A percentile compares a stretch with the other conserved stretches of the same genome.
These are phyloP conservation scores for Carpatolechia fugitivella DNA, from an alignment of 2,888 invertebrate genomes.

Conservation along the genomic window DNA sequence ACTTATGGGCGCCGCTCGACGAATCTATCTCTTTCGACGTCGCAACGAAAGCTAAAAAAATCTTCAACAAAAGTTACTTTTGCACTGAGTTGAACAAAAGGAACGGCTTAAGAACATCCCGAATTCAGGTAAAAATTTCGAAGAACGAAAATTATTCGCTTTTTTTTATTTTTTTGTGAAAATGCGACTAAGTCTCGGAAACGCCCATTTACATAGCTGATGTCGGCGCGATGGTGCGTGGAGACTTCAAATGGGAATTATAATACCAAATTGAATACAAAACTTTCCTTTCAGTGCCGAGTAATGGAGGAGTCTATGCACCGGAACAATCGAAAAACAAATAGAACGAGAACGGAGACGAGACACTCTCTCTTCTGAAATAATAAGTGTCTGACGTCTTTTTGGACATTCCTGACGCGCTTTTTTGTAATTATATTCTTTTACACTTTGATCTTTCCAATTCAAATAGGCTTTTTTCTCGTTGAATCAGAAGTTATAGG, in stretches of 20 bases:
- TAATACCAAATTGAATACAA: constrained; percentile 81
- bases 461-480: constrained; percentile 76
- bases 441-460: constrained; percentile 78
- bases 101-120: constrained; percentile 28
- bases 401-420: constrained; percentile 64
- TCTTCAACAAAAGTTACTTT: constrained; percentile 8
- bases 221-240: constrained; percentile 78
- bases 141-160: constrained; percentile 50
- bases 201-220: constrained; percentile 78
- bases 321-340: constrained; percentile 79
- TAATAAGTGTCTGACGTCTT: constrained; percentile 77
- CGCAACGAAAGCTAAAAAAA: constrained; percentile 9
- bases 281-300: constrained; percentile 80
- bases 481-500: constrained; percentile 75
- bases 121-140: constrained; percentile 38
- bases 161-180: constrained; percentile 65
- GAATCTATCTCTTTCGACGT: constrained; percentile 11
- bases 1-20: constrained; percentile 27
- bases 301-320: constrained; percentile 79
- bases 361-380: constrained; percentile 73
- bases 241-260: constrained; percentile 80
- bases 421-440: constrained; percentile 74
- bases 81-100: constrained; percentile 16
- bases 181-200: constrained; percentile 72
- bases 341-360: constrained; percentile 71